Conservation (phyloP, 2,113 vertebrate species). For the Semicossyphus pulcher region DNA sequence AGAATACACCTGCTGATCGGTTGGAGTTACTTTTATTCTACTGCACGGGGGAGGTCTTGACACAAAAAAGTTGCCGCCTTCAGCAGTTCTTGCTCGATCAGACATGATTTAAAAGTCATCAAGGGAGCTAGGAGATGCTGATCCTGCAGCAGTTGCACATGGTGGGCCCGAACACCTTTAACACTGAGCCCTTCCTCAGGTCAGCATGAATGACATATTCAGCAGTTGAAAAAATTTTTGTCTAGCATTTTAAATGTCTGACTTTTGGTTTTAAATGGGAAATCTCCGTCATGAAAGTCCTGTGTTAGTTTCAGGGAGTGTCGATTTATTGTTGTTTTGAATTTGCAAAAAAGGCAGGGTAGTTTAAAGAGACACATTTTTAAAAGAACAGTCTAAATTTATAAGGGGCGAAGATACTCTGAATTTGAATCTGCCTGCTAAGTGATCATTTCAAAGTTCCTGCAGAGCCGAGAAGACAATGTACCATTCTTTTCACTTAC, state of each 20-base stretch:
- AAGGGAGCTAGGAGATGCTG: too few relatives aligned
- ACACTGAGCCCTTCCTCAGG: too few relatives aligned
- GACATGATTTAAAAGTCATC: too few relatives aligned
- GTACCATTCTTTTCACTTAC: not conserved
- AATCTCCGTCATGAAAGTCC: not conserved
- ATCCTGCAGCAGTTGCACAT: too few relatives aligned
- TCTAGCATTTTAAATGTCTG: too few relatives aligned
- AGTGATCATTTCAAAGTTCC: not conserved
- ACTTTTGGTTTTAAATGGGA: too few relatives aligned
- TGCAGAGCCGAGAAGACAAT: not conserved
- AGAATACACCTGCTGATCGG: not conserved
- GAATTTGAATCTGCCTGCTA: not conserved
- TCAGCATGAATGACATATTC: too few relatives aligned
- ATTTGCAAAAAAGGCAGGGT: not conserved
- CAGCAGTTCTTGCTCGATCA: too few relatives aligned
- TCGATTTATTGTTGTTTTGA: not conserved
- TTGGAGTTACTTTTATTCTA: not conserved
- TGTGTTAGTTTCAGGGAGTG: not conserved
- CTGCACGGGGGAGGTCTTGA: slow-evolving; percentile 7
- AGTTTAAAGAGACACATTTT: not conserved
- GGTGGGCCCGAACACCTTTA: too few relatives aligned
- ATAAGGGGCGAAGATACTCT: not conserved
- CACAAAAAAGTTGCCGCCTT: too few relatives aligned
- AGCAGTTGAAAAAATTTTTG: too few relatives aligned
- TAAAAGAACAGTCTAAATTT: not conserved